These are phyloP conservation scores for Dinothrombium tinctorium DNA, from an alignment of 1,140 invertebrate species.

Conservation along the genomic window DNA sequence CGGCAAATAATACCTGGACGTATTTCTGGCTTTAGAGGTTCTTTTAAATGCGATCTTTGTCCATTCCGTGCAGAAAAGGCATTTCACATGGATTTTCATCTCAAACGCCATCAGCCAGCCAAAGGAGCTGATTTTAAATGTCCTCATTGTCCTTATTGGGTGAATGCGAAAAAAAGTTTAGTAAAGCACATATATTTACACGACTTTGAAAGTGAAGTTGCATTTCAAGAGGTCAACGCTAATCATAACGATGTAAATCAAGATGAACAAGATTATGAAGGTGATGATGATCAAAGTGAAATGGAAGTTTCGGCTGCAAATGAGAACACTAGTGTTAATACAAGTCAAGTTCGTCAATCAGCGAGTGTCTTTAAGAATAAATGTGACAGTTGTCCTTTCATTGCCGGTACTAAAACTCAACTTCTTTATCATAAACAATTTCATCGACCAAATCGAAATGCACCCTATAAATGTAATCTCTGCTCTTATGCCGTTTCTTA, in stretches of 20 bases:
- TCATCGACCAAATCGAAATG: too few relatives aligned
- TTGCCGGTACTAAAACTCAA: slow-evolving; percentile 55
- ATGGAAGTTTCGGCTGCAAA: neutral
- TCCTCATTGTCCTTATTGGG: slow-evolving; percentile 36
- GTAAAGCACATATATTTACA: slow-evolving; percentile 23
- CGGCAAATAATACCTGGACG: slow-evolving; percentile 1
- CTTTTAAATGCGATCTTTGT: slow-evolving; percentile 38
- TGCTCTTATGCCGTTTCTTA: too few relatives aligned
- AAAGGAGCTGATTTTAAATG: slow-evolving; percentile 48
- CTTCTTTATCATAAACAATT: slow-evolving; percentile 58
- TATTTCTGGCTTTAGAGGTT: slow-evolving; percentile 5
- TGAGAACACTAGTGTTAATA: neutral
- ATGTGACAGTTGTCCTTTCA: slow-evolving; percentile 47
- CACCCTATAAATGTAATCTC: too few relatives aligned
- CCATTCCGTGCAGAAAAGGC: slow-evolving; percentile 41
- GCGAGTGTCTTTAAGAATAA: slow-evolving; percentile 25
- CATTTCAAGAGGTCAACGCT: slow-evolving; percentile 6
- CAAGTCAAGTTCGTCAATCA: neutral
- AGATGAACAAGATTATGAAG: slow-evolving; percentile 6
- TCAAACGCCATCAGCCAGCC: slow-evolving; percentile 41
- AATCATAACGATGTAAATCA: slow-evolving; percentile 5
- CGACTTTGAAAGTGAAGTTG: slow-evolving; percentile 8
- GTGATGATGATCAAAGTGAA: neutral
- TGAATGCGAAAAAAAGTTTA: slow-evolving; percentile 19
- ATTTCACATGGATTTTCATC: slow-evolving; percentile 37